Conservation (phyloP, 1,140 invertebrate species). For the Oryzaephilus surinamensis region DNA sequence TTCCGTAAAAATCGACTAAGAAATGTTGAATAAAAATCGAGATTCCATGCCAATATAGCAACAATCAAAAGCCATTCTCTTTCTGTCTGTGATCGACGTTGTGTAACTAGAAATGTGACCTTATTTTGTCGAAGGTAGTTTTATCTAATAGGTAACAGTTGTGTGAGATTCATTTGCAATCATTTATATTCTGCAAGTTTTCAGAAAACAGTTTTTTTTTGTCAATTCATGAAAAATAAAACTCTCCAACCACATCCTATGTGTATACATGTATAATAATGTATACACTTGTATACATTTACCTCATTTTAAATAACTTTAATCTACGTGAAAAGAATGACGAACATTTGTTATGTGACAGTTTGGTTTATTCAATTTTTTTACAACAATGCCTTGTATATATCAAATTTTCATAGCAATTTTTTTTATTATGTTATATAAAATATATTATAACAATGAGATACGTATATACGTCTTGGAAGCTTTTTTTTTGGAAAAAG, state of each 20-base stretch:
- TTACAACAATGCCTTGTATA: constrained; percentile 5
- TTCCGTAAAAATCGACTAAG: too few relatives aligned
- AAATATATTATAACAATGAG: neutral
- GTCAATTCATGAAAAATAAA: constrained; percentile 15
- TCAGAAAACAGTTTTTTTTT: constrained; percentile 15
- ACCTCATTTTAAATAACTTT: constrained; percentile 14
- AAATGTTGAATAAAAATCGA: too few relatives aligned
- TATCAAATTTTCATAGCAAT: neutral
- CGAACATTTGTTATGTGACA: constrained; percentile 12
- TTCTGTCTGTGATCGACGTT: constrained; percentile 14
- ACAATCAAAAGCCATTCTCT: too few relatives aligned
- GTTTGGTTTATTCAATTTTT: constrained; percentile 12
- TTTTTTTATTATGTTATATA: neutral
- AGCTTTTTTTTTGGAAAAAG: neutral
- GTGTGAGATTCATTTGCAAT: constrained; percentile 17
- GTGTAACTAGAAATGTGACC: constrained; percentile 17
- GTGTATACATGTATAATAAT: too few relatives aligned
- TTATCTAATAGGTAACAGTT: constrained; percentile 11
- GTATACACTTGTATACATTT: too few relatives aligned
- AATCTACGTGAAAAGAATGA: constrained; percentile 12
- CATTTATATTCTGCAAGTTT: constrained; percentile 18
- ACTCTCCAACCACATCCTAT: constrained; percentile 11
- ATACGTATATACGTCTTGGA: too few relatives aligned
- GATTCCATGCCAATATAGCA: too few relatives aligned
- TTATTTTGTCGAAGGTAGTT: constrained; percentile 10